phyloP scores from a whole-genome alignment of 2,113 vertebrate genomes.

The Paracanthobrama guichenoti region DNA sequence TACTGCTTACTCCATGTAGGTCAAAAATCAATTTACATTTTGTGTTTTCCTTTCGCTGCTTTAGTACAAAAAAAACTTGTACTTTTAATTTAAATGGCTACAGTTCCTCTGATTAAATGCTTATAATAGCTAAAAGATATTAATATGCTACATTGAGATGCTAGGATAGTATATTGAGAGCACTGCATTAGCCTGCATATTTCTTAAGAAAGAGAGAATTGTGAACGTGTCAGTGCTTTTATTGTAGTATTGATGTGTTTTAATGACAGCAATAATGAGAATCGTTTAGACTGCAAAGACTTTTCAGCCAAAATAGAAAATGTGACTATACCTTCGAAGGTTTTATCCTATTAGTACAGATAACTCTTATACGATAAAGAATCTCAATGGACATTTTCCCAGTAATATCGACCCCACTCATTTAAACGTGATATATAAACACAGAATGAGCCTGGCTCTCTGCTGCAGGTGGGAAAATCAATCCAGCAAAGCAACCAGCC shows the following conservation, averaged over 20 bases:
- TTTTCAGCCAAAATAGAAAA: conserved; percentile 3
- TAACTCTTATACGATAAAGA: not conserved
- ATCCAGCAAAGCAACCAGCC: not conserved
- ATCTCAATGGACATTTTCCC: not conserved
- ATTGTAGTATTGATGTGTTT: conserved; percentile 1
- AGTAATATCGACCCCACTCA: not conserved
- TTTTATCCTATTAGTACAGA: not conserved
- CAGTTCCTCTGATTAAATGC: not conserved
- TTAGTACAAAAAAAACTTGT: not conserved
- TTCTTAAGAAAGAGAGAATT: not conserved
- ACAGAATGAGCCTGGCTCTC: not conserved
- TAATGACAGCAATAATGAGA: not conserved
- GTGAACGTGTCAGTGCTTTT: not conserved
- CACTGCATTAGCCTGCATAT: not conserved
- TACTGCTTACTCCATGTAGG: no score
- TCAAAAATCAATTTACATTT: not conserved
- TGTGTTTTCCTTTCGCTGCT: not conserved
- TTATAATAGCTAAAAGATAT: not conserved
- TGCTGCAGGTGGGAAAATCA: not conserved
- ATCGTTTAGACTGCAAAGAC: not conserved
- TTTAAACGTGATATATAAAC: not conserved
- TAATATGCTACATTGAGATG: no score
- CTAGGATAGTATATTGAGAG: not conserved
- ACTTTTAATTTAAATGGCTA: not conserved
- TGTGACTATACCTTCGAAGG: not conserved